A percentile compares a stretch with the other conserved stretches of the same genome.
Conservation (phyloP, 2,797 vertebrate genomes). For the Octomys mimax region DNA sequence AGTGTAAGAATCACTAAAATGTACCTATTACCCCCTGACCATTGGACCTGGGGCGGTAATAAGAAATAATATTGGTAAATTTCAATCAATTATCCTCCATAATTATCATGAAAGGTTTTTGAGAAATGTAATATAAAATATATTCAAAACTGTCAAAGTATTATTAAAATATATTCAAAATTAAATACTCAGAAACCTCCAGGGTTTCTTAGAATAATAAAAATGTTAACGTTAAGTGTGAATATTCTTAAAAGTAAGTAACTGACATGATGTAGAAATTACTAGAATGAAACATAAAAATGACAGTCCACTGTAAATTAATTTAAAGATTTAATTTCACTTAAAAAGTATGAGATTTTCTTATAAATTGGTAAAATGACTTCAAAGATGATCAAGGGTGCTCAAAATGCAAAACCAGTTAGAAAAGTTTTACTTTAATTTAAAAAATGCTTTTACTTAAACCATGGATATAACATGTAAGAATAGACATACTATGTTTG, state of each 20-base stretch:
- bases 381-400: not conserved
- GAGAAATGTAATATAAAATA: not conserved
- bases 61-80: not conserved
- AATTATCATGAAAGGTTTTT: not conserved
- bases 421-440: constrained; percentile 40
- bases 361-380: not conserved
- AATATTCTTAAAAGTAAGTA: constrained; percentile 26
- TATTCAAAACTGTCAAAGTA: not conserved
- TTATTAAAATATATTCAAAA: constrained; percentile 28
- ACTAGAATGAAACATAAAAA: not conserved
- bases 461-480: not conserved
- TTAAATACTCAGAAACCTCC: not conserved
- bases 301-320: not conserved
- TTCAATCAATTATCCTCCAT: not conserved
- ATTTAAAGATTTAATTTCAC: constrained; percentile 55
- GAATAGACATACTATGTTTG: not conserved
- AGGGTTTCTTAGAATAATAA: not conserved
- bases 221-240: constrained; percentile 9
- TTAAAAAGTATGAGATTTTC: constrained; percentile 10
- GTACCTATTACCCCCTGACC: not conserved
- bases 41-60: not conserved
- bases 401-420: constrained; percentile 12
- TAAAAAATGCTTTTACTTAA: not conserved
- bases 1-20: not conserved
- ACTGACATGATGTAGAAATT: not conserved